Evolutionary conservation across 2,113 vertebrate genomes (phyloP), one percentile per base, ranked within the genome.

Genomic region (Rhynchopsitta pachyrhyncha): DNA sequence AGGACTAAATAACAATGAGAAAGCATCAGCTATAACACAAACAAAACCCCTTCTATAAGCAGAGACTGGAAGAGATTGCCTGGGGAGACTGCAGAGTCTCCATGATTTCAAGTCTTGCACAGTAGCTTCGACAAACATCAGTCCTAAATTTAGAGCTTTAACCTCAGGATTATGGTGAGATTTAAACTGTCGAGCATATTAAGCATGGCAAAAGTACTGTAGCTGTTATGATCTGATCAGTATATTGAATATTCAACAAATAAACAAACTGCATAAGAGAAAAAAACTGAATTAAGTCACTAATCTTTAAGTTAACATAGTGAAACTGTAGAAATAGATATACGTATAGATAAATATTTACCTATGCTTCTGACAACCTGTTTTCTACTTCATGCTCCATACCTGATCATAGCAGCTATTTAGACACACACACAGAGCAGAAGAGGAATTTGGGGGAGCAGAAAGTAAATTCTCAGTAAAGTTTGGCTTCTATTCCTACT

Each of bases 1-100:
- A 91, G 31, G 29, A 75, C 94, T 42, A 93, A 95, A 95, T 95
- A 60, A 95, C 80, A 95, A 95, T 50, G 33, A 93, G 80, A 93
- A 90, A 92, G 68, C 70, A 68, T 75, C 80, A 86, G 82, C 6
- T 92, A 67, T 53, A 86, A 92, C 1, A 23, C 47, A 83, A 90
- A 95, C 59, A 78, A 95, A 92, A 53, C 1, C 10, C 49, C 6
- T 81, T 88, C 73, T 92, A 75, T 92, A 82, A 86, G 46, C 47
- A 59, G 6, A 80, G 25, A 39, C 76, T 75, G 35, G 49, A 83
- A 78, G 69, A 50, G 52, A 92, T n/a, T 55, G 60, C 73, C 83
- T 74, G n/a, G 50, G 73, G 80, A 97, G 23, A 49, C 37, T 17
- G 55, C 50, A 81, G 37, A 91, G 55, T n/a, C 76, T 44, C 60